Evolutionary conservation across 2,888 invertebrate genomes (phyloP).

Genomic region (Dolomedes plantarius): DNA sequence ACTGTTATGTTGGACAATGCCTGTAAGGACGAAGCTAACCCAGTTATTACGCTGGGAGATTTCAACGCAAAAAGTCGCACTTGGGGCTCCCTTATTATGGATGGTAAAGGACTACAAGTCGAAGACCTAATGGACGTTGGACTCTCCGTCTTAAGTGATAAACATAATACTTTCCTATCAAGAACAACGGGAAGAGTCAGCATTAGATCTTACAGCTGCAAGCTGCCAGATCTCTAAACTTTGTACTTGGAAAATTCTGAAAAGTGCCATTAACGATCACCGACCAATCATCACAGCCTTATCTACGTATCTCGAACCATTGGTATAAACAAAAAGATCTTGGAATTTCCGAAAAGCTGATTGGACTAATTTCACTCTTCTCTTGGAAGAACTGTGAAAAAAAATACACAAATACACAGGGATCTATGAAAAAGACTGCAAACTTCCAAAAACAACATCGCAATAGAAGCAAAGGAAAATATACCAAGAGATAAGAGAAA

Average conservation of each 20-base stretch:
- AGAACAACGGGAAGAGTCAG: conserved; percentile 17
- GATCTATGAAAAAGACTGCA: background rate
- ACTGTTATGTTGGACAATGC: background rate
- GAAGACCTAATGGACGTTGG: background rate
- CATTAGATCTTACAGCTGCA: background rate
- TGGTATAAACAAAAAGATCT: background rate
- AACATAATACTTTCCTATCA: background rate
- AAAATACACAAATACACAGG: too few relatives aligned
- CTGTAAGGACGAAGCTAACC: background rate
- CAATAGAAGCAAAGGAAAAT: background rate
- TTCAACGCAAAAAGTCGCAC: conserved; percentile 20
- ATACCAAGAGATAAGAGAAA: conserved; percentile 8
- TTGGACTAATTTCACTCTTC: conserved; percentile 1
- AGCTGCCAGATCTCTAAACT: background rate
- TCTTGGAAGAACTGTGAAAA: background rate
- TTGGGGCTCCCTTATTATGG: background rate
- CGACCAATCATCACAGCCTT: background rate
- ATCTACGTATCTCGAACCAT: background rate
- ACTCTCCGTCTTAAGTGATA: background rate
- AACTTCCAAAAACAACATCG: background rate
- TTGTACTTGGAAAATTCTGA: conserved; percentile 7
- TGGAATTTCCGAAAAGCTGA: conserved; percentile 15
- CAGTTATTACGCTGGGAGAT: conserved; percentile 6
- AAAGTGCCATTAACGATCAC: conserved; percentile 22
- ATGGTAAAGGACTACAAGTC: background rate